Evolutionary conservation across 2,888 invertebrate genomes (phyloP), one percentile per base, ranked within the genome.

Genomic region (Cephonodes hylas): DNA sequence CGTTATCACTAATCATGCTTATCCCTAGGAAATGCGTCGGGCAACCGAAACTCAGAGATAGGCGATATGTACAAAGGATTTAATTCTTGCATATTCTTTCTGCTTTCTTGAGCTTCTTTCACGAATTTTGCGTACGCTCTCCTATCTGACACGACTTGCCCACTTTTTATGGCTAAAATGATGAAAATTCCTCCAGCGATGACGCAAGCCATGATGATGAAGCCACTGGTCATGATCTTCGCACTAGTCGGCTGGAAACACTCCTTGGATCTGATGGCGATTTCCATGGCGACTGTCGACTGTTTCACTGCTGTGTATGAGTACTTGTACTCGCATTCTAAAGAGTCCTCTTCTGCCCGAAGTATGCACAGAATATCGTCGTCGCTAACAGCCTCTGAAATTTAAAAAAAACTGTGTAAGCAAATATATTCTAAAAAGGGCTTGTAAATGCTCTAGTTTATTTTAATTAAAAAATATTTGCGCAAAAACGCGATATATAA

Each of bases 11-110:
- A 89, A 75, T 90, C 87, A 69, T 80, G 74, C 59, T 84, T 85
- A 73, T 92, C 91, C 60, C 91, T 86, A 22, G 88, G 88, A 74
- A 82, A 92, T 1, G 86, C 79, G 42, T 91, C 86, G 10, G 95
- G 95, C 64, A 95, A 89, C 64, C 82, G 83, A 69, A 94, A 95
- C 60, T 86, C 83, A 0, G 91, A 89, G 15, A 94, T 89, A 1
- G 95, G 94, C n/a, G 94, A 93, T 67, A 90, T 93, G 69, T 95
- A 96, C 63, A 96, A 73, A 0, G 95, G 95, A 77, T 95, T 95
- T 63, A 93, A 70, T 58, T 89, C 84, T 62, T 88, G 87, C 81
- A 86, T 84, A 46, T 86, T 73, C 46, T 85, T 79, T 60, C 85
- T 82, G 57, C 90, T 89, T 60, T 85, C 86, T 61, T 88, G 77